Percentiles rank a stretch among this genome's conserved stretches.
phyloP scores from a whole-genome alignment of 2,888 invertebrate species.

The Cosmorhoe ocellata region DNA sequence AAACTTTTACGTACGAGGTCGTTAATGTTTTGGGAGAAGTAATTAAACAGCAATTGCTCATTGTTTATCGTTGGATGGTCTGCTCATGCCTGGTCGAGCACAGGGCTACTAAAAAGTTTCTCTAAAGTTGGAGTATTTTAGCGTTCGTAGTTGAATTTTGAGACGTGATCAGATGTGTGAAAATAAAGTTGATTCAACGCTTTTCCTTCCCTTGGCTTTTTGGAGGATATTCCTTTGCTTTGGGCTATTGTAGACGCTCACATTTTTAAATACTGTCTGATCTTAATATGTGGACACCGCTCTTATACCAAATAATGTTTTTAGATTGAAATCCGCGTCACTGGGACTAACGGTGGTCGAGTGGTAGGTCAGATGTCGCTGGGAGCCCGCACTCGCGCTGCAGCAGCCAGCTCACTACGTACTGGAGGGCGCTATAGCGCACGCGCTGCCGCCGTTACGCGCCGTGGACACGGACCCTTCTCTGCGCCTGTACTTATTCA shows the following conservation, averaged over 20 bases:
- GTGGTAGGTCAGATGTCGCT: conserved; percentile 91
- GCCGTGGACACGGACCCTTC: conserved; percentile 93
- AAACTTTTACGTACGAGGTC: conserved; percentile 39
- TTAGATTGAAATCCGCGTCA: conserved; percentile 73
- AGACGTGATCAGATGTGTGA: too few species aligned
- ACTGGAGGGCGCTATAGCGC: conserved; percentile 93
- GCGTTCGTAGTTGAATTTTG: too few species aligned
- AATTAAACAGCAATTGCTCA: conserved; percentile 30
- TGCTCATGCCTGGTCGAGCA: neutral
- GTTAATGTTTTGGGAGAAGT: conserved; percentile 28
- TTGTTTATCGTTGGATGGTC: conserved; percentile 20
- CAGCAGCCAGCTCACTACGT: conserved; percentile 93
- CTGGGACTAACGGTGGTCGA: conserved; percentile 62
- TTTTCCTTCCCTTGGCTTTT: too few species aligned
- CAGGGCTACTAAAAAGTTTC: neutral
- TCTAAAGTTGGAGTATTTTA: too few species aligned
- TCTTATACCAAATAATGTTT: neutral
- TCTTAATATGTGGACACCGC: too few species aligned
- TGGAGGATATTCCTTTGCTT: too few species aligned
- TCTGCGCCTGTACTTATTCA: conserved; percentile 89
- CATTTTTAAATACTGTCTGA: too few species aligned
- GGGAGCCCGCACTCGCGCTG: conserved; percentile 94
- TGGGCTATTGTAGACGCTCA: too few species aligned
- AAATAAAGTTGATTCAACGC: too few species aligned
- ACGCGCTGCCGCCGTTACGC: conserved; percentile 93